Evolutionary conservation across 2,888 invertebrate genomes (phyloP).

Genomic region (Hypena proboscidalis): DNA sequence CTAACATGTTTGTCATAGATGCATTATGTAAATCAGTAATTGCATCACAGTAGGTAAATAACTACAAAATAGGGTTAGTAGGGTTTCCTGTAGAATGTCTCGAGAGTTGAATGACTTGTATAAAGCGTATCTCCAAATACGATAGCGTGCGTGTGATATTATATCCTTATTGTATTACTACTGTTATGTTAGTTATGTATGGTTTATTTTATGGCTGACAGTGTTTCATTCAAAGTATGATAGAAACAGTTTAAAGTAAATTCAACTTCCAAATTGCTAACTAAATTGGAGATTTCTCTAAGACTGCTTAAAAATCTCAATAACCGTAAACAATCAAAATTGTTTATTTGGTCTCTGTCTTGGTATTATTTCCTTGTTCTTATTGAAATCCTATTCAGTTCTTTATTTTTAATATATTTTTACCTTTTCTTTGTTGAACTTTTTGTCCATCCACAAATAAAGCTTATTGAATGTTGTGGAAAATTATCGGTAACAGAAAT

Average conservation of each 20-base stretch:
- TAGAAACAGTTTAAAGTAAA: too few relatives aligned
- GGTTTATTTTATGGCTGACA: not conserved
- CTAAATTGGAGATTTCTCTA: too few relatives aligned
- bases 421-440: not conserved
- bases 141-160: conserved; percentile 5
- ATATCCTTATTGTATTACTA: conserved; percentile 1
- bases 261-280: too few relatives aligned
- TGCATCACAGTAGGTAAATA: conserved; percentile 40
- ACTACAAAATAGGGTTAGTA: conserved; percentile 47
- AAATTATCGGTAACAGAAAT: not conserved
- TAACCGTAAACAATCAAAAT: conserved; percentile 1
- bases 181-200: not conserved
- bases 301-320: not conserved
- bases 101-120: conserved; percentile 42
- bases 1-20: conserved; percentile 30
- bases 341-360: not conserved
- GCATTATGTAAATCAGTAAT: conserved; percentile 34
- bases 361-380: conserved; percentile 8
- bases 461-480: not conserved
- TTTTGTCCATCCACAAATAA: too few relatives aligned
- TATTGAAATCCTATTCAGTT: conserved; percentile 1
- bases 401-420: conserved; percentile 5
- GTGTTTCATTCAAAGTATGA: too few relatives aligned
- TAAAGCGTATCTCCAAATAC: conserved; percentile 17
- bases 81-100: conserved; percentile 44